Base-by-base conservation (phyloP, 2,888 invertebrate genomes). In the Labia minor region DNA sequence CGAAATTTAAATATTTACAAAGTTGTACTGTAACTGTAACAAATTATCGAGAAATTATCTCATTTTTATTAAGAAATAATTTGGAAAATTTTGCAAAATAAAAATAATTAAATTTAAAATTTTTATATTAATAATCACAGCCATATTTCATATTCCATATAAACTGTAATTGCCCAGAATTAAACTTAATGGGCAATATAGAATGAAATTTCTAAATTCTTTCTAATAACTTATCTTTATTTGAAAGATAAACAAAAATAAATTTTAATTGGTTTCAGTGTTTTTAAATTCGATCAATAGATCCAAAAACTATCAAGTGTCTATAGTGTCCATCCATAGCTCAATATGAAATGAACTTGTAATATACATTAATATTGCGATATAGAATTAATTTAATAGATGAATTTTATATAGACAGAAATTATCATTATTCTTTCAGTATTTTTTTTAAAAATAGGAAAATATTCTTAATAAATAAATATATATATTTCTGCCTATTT, bases 101-200 rank as follows among this genome's bases (percentile, higher is more conserved):
- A 49, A 8, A 49, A 49, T 11, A 33, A 10, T 49, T 49, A n/a
- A n/a, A n/a, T n/a, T n/a, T n/a, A n/a, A n/a, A n/a, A n/a, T n/a
- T n/a, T n/a, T n/a, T n/a, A n/a, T 49, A 49, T n/a, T 49, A 49
- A 49, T 49, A 49, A 49, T 49, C 49, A 49, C 49, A 49, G 49
- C 49, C 49, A 49, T 49, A 49, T 49, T 49, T 49, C 16, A 49
- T 49, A 49, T 49, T 49, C 14, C 16, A 49, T 49, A 49, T 49
- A 49, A 49, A 49, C 49, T 49, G 49, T 49, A 49, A 49, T 49
- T 49, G 49, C 49, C 49, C 49, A 3, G 3, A 14, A 49, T 8
- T 8, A 49, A 49, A n/a, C 49, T 16, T n/a, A n/a, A 3, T 49
- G 49, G 49, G 49, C 49, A 49, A 49, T 49, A 49, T 8, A 49